phyloP scores from a whole-genome alignment of 2,113 vertebrate genomes.

The Myiagra hebetior region DNA sequence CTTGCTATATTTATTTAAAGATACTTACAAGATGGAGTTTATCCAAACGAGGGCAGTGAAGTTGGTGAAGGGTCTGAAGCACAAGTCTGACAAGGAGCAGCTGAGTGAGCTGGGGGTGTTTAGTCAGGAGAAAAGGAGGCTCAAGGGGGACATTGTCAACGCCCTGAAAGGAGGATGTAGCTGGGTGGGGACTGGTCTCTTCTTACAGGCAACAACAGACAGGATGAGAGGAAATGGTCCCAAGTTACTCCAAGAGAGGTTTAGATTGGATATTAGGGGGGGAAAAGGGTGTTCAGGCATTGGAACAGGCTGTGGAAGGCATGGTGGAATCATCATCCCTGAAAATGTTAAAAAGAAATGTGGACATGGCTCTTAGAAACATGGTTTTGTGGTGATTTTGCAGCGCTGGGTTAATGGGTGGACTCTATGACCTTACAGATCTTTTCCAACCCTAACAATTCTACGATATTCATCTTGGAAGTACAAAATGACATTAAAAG shows the following conservation, averaged over 20 bases:
- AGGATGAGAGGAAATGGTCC: not conserved
- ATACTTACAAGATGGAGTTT: not conserved
- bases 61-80: not conserved
- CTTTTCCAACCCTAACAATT: not conserved
- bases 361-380: no score
- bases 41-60: not conserved
- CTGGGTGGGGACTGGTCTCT: accelerated
- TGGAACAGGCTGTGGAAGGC: not conserved
- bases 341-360: not conserved
- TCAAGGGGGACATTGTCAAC: not conserved
- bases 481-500: not conserved
- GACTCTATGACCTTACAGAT: not conserved
- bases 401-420: not conserved
- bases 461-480: not conserved
- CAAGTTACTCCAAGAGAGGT: not conserved
- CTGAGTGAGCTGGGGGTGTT: not conserved
- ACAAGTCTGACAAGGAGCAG: not conserved
- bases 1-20: not conserved
- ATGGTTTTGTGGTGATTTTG: not conserved
- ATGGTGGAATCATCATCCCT: no score
- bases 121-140: not conserved
- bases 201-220: not conserved
- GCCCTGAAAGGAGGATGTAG: not conserved
- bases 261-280: not conserved
- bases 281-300: not conserved